Base-by-base conservation (phyloP, 2,888 invertebrate genomes). In the Cryptosula pallasiana region DNA sequence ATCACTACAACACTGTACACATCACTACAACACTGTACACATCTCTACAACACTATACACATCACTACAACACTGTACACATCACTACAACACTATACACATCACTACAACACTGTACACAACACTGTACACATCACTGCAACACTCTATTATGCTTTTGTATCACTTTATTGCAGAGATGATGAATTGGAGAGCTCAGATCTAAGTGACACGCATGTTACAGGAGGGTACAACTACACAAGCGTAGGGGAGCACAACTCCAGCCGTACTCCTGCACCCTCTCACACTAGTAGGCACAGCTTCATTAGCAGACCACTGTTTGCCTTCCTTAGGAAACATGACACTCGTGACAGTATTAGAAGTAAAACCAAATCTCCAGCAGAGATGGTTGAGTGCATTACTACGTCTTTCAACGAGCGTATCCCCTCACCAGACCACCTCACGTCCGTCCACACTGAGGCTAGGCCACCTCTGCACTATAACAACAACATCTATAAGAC, bases 311-410 rank as follows among this genome's bases (percentile, higher is more conserved):
- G 45, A 5, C 20, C 45, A 5, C 20, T 45, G 9, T 45, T 20
- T 13, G 45, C 45, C 45, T 45, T 45, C 45, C 45, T 45, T 45
- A 45, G 20, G 20, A 45, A 20, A 45, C 9, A 5, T 45, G 5
- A 13, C 20, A 13, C 45, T 45, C 45, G 45, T 13, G 45, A 45
- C 5, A 45, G 20, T 45, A 20, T 45, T 45, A 20, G 20, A 45
- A 45, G 20, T 20, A 20, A 45, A 45, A 13, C 45, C 32, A 63
- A n/a, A 32, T 5, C 29, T 13, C 32, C 34, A 5, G n/a, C 16
- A 29, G 63, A 63, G 32, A 27, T 63, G 32, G 32, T 63, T 13
- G 63, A 63, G n/a, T 63, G 63, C 63, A 63, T 63, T 9, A 63
- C 63, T 34, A 63, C 63, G 13, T 63, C 63, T 13, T 63, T 63